A percentile compares a stretch with the other conserved stretches of the same genome.
phyloP scores from a whole-genome alignment of 2,113 vertebrate genomes.

The Oreotrochilus melanogaster region DNA sequence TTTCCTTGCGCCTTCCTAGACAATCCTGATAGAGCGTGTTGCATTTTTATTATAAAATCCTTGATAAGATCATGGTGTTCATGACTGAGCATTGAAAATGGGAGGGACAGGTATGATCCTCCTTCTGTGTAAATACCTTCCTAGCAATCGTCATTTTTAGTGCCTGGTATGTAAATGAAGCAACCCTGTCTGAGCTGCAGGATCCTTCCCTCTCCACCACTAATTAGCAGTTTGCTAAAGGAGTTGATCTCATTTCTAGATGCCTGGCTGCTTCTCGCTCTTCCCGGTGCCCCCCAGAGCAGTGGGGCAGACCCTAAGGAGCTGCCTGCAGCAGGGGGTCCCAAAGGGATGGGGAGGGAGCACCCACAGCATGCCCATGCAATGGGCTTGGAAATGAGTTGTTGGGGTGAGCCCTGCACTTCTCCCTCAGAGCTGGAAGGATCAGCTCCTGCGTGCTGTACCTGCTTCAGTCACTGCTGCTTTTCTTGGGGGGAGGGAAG shows the following conservation, averaged over 20 bases:
- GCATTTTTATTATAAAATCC: background rate
- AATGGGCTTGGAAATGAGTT: background rate
- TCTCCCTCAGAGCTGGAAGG: background rate
- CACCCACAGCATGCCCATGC: background rate
- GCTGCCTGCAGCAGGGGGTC: background rate
- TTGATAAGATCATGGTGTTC: background rate
- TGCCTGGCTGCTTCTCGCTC: background rate
- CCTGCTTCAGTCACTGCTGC: conserved; percentile 56
- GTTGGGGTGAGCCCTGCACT: background rate
- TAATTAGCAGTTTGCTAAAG: background rate
- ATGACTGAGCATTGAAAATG: background rate
- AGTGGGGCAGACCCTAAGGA: background rate
- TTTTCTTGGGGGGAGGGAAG: background rate
- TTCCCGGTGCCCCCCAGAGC: background rate
- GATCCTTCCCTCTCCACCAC: background rate
- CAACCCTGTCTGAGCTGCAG: conserved; percentile 36
- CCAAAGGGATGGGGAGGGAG: background rate
- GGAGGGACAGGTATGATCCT: background rate
- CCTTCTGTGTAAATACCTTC: conserved; percentile 52
- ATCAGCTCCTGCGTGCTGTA: background rate
- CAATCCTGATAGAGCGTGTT: background rate
- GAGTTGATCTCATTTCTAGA: background rate
- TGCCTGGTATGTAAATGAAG: conserved; percentile 61
- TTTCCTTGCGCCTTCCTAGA: background rate
- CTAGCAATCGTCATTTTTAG: conserved; percentile 60